Evolutionary conservation across 2,888 invertebrate genomes (phyloP).

Genomic region (Amblyteles armatorius): DNA sequence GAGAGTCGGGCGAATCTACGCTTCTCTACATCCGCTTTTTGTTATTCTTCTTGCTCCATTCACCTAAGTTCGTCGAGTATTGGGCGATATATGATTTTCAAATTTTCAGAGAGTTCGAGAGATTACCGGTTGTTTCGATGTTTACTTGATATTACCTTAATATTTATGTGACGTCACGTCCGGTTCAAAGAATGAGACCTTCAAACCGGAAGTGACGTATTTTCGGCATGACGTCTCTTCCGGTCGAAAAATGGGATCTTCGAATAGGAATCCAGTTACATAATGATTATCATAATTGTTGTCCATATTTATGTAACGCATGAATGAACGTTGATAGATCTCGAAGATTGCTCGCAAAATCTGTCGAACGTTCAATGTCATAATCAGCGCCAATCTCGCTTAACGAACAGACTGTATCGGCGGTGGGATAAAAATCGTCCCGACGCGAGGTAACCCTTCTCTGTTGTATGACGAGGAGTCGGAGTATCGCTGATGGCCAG

Average conservation of each 20-base stretch:
- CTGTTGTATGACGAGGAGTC: slow-evolving; percentile 60
- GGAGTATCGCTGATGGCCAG: slow-evolving; percentile 13
- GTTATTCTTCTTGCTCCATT: slow-evolving; percentile 70
- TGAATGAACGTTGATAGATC: not conserved
- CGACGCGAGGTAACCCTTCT: slow-evolving; percentile 79
- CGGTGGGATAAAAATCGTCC: slow-evolving; percentile 81
- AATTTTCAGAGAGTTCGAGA: slow-evolving; percentile 9
- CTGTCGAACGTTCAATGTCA: slow-evolving; percentile 20
- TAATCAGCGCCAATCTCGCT: slow-evolving; percentile 48
- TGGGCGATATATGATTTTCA: slow-evolving; percentile 58
- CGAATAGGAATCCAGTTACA: too few relatives aligned
- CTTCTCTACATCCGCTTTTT: slow-evolving; percentile 30
- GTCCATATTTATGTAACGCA: too few relatives aligned
- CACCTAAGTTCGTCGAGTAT: slow-evolving; percentile 54
- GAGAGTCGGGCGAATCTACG: slow-evolving; percentile 65
- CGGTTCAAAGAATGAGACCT: too few relatives aligned
- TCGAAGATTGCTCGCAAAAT: not conserved
- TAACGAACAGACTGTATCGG: slow-evolving; percentile 28
- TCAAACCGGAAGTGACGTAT: too few relatives aligned
- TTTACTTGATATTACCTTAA: too few relatives aligned
- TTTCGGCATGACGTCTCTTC: too few relatives aligned
- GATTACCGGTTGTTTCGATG: too few relatives aligned
- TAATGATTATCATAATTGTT: too few relatives aligned
- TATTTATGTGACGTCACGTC: too few relatives aligned
- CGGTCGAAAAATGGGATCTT: too few relatives aligned